A percentile compares a stretch with the other conserved stretches of the same genome.
These are phyloP conservation scores for Malaclemys terrapin DNA, from an alignment of 2,113 vertebrate species.

Conservation along the genomic window DNA sequence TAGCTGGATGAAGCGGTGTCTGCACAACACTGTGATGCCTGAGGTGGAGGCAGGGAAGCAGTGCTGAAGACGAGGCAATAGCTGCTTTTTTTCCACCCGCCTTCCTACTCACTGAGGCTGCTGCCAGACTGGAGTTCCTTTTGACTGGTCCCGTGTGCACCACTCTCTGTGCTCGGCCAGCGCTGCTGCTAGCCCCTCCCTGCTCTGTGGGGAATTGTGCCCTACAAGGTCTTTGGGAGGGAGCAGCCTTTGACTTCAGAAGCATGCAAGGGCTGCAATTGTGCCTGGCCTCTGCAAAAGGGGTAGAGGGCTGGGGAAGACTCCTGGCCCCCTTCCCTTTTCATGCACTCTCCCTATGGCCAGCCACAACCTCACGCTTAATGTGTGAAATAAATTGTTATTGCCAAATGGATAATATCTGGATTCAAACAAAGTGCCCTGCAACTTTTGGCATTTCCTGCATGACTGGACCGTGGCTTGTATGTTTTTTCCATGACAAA, in stretches of 20 bases:
- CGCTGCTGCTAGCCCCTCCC: neutral
- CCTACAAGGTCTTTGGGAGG: neutral
- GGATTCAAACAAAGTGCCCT: slow-evolving; percentile 3
- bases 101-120: neutral
- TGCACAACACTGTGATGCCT: neutral
- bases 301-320: neutral
- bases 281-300: neutral
- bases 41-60: neutral
- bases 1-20: neutral
- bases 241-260: neutral
- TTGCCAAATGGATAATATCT: neutral
- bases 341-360: neutral
- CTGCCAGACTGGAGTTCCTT: neutral
- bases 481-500: neutral
- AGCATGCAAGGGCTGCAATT: neutral
- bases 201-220: neutral
- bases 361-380: neutral
- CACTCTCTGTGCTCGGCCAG: neutral
- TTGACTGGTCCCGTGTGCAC: neutral
- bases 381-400: neutral
- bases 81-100: neutral
- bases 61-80: neutral
- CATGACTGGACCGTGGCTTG: neutral
- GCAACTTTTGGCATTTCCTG: slow-evolving; percentile 17
- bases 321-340: neutral